These are phyloP conservation scores for Saxicola maurus DNA, from an alignment of 2,797 vertebrate genomes.

Conservation along the genomic window DNA sequence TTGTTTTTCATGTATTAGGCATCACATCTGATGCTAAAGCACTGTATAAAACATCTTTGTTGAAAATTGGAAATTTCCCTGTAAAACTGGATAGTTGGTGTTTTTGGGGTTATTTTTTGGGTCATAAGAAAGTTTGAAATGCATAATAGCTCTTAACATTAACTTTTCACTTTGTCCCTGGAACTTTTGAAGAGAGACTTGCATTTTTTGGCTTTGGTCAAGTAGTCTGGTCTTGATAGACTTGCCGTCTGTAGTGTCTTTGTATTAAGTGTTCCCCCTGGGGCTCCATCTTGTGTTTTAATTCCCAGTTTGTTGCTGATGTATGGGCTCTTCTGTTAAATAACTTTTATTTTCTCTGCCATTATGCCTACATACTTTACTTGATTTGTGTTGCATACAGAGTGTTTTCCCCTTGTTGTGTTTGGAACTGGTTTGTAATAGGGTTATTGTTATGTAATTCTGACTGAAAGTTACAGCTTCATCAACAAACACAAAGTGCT, in stretches of 20 bases:
- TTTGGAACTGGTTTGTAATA: slow-evolving; percentile 19
- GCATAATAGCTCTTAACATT: slow-evolving; percentile 3
- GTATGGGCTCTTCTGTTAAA: slow-evolving; percentile 63
- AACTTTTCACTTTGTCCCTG: slow-evolving; percentile 26
- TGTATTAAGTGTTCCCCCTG: slow-evolving; percentile 48
- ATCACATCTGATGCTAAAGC: neutral
- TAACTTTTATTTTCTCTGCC: slow-evolving; percentile 47
- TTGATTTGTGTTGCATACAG: slow-evolving; percentile 22
- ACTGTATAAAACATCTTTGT: neutral
- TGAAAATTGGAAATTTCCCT: neutral
- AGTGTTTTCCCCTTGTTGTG: neutral
- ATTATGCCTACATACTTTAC: slow-evolving; percentile 36
- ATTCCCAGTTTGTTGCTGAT: slow-evolving; percentile 57
- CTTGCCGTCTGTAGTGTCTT: slow-evolving; percentile 48
- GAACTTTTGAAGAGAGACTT: slow-evolving; percentile 10
- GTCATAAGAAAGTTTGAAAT: neutral
- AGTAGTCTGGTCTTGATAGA: slow-evolving; percentile 34
- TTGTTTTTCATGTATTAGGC: neutral
- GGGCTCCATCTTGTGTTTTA: slow-evolving; percentile 47
- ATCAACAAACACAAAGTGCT: neutral
- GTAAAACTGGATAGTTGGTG: neutral
- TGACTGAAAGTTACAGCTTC: neutral
- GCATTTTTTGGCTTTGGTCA: slow-evolving; percentile 38
- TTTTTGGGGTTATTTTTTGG: neutral
- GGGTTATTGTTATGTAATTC: neutral